A percentile compares a stretch with the other conserved stretches of the same genome.
phyloP scores from a whole-genome alignment of 2,888 invertebrate species.

The Maniola hyperantus region DNA sequence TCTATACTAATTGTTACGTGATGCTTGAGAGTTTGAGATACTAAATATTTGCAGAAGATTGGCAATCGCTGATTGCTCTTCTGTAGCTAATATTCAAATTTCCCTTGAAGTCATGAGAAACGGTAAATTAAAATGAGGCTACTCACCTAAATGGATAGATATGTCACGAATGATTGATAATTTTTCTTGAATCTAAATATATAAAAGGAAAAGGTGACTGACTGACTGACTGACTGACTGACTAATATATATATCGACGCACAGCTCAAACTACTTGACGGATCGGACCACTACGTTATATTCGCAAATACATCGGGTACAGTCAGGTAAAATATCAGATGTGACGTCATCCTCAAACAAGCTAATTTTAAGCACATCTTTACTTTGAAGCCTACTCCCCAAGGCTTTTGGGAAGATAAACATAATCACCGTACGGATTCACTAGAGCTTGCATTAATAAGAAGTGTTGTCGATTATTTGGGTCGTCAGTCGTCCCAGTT shows the following conservation, averaged over 20 bases:
- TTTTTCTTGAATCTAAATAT: too few species aligned
- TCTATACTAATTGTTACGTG: background rate
- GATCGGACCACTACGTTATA: too few species aligned
- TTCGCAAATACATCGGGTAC: too few species aligned
- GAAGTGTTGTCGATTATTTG: constrained; percentile 23
- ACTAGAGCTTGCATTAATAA: constrained; percentile 20
- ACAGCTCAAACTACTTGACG: too few species aligned
- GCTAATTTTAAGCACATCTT: background rate
- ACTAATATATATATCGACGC: too few species aligned
- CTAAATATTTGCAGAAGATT: background rate
- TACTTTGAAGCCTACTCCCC: background rate
- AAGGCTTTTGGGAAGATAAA: constrained; percentile 15
- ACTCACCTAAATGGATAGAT: too few species aligned
- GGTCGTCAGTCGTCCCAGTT: constrained; percentile 17
- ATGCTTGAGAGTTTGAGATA: background rate
- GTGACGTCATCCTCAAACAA: background rate
- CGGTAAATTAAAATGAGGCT: too few species aligned
- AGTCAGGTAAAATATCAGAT: background rate
- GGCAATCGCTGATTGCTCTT: background rate
- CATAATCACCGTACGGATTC: constrained; percentile 7
- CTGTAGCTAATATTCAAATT: background rate
- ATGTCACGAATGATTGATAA: too few species aligned
- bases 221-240: too few species aligned
- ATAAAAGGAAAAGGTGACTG: too few species aligned
- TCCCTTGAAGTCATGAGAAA: too few species aligned